Conservation (phyloP, 2,888 invertebrate species). For the Sinodicranocentrus sp. region DNA sequence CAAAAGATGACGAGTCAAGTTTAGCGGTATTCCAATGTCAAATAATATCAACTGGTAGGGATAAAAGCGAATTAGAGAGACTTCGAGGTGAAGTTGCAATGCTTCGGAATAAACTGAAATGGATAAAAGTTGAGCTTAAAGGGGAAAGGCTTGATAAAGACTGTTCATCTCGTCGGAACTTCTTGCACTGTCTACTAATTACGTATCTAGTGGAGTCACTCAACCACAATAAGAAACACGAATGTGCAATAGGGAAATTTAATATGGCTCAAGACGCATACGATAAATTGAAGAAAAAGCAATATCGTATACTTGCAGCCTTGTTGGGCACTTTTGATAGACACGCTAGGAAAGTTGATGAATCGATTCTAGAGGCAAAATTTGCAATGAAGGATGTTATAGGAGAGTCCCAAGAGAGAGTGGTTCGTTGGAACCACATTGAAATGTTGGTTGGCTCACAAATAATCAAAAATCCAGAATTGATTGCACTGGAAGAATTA, state of each 20-base stretch:
- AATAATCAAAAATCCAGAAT: no score
- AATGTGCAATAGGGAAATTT: constrained; percentile 89
- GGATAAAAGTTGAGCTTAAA: constrained; percentile 93
- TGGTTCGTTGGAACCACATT: constrained; percentile 96
- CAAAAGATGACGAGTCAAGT: constrained; percentile 80
- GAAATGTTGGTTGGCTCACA: constrained; percentile 91
- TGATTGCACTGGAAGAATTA: no score
- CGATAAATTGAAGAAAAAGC: constrained; percentile 95
- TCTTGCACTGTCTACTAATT: constrained; percentile 96
- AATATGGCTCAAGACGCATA: constrained; percentile 95
- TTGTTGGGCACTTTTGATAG: constrained; percentile 98
- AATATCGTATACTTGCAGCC: constrained; percentile 95
- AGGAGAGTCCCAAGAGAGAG: constrained; percentile 93
- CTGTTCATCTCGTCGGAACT: constrained; percentile 91
- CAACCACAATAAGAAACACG: constrained; percentile 90
- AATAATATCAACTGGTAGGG: neutral
- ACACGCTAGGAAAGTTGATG: constrained; percentile 97
- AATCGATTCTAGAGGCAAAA: constrained; percentile 94
- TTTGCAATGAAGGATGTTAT: constrained; percentile 95
- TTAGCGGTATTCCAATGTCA: no score
- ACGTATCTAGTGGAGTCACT: constrained; percentile 97
- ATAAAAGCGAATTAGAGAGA: constrained; percentile 80
- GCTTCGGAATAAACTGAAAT: constrained; percentile 88
- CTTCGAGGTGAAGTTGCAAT: constrained; percentile 90
- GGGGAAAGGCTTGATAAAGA: constrained; percentile 93